Evolutionary conservation across 2,888 invertebrate species (phyloP), one percentile per base, ranked within the genome.

Genomic region (Oxyteleia sp.): DNA sequence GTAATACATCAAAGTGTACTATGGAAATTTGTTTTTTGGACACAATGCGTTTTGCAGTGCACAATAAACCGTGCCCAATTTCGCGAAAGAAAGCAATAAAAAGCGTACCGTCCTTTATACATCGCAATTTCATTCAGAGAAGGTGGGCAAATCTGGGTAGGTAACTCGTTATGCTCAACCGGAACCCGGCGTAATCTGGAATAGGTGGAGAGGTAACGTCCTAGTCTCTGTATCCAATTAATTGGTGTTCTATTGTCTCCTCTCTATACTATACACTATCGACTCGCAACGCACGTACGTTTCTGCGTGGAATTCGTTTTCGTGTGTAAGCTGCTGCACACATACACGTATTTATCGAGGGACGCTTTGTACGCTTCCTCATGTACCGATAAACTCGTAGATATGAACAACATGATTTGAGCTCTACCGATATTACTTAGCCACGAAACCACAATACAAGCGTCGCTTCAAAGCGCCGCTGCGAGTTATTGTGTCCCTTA

Each of bases 381-480:
- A 3, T 82, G 71, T 71, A 69, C 71, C 71, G 75, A 76, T 76
- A 76, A 76, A 82, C 71, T 76, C 76, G 76, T 76, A 76, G 82
- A 76, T 82, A 75, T 76, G 71, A 82, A 82, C 82, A 82, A 82
- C 82, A 59, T 76, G 71, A 82, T 82, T 82, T 71, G 80, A 64
- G 85, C 81, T 72, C 86, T 86, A 84, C 84, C 85, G 86, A 89
- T 88, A 89, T 89, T 88, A 88, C 89, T 89, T 89, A 87, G 87
- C 85, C 85, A 72, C 84, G 83, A 86, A 83, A 78, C 89, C 88
- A 53, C 86, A 86, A 85, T 79, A 81, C 84, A 53, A 53, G 45
- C 72, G 35, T 80, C 10, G 72, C 66, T 38, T 80, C 72, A 72
- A 80, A 80, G 72, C 55, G 23, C 81, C 72, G 72, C 81, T 66